Evolutionary conservation across 2,113 vertebrate genomes (phyloP), one percentile per base, ranked within the genome.

Genomic region (Tympanuchus pallidicinctus): DNA sequence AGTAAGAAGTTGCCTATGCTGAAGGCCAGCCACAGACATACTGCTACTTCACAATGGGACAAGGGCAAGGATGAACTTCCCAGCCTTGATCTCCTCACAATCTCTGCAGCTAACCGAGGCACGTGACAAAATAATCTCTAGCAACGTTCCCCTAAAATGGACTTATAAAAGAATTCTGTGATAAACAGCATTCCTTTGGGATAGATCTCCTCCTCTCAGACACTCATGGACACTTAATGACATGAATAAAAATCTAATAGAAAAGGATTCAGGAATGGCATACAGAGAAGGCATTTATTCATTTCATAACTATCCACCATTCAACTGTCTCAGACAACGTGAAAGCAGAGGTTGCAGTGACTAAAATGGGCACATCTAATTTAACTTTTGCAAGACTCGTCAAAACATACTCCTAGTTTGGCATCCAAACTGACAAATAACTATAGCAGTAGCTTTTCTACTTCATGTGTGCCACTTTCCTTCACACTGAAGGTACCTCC

Each of bases 251-350:
- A 86, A 73, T 24, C 54, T 42, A 80, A 34, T 10, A 21, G 20
- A 59, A 84, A 94, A 54, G 27, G n/a, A 73, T 63, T 74, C 27
- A 86, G 38, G n/a, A 52, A 57, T 0, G 1, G 59, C 4, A n/a
- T 3, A 66, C 0, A 0, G 27, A 77, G 36, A 28, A 5, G 38
- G n/a, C 30, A 57, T 27, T 56, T 82, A 20, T 45, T 69, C 5
- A 0, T 77, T 83, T 52, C 81, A 6, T 38, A 74, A 16, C 42
- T 36, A 15, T 71, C 38, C 34, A 27, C 7, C 13, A 60, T 40
- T 45, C 36, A 71, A 60, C 4, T 0, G 14, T 30, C n/a, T 32
- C 34, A 52, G n/a, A 20, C 34, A 24, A 13, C 4, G 11, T 74
- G 9, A 86, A 19, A 78, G 90, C 8, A 50, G 24, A 90, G 21